Base-by-base conservation (phyloP, 2,797 vertebrate species). In the Bradypodion ventrale region DNA sequence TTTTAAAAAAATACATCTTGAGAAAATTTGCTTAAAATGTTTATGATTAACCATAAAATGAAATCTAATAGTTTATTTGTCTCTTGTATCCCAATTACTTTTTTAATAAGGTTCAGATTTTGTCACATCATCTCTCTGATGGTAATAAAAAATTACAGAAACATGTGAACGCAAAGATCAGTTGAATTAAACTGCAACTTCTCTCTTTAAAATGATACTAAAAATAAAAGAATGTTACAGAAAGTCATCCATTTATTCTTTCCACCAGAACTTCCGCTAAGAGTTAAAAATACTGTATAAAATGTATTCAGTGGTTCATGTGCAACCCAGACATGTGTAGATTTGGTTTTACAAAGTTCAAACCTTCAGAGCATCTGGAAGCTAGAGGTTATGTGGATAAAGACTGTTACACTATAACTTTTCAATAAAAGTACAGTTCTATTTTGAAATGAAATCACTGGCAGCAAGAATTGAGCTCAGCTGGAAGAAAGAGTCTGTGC, bases 401-500 rank as follows among this genome's bases (percentile, higher is more conserved):
- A 90, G 87, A 83, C 73, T 76, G 89, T 75, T 1, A 76, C 15
- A 46, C 74, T 0, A 0, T 52, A 44, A 27, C 76, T 62, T 23
- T 35, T 73, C 85, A 79, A 85, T 80, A 87, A 52, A 75, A 89
- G 62, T 62, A 29, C 37, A 85, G 19, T 21, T 75, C 73, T 42
- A 32, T 90, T 85, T 23, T 83, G 82, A 80, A 90, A 86, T 77
- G 46, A 87, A 85, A 1, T 1, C 6, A 7, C 29, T 46, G 12
- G 69, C 85, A 90, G 87, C 66, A 56, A 77, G 87, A 91, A 69
- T 27, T 80, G 75, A 93, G 44, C 83, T 90, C 74, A 87, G 63
- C n/a, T 37, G 76, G 80, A 88, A 87, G 79, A 83, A 90, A 80
- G 75, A 89, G 85, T 83, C 88, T 83, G 19, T 65, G 78, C 46